Base-by-base conservation (phyloP, 1,140 invertebrate species). In the Drosophila ogumai region DNA sequence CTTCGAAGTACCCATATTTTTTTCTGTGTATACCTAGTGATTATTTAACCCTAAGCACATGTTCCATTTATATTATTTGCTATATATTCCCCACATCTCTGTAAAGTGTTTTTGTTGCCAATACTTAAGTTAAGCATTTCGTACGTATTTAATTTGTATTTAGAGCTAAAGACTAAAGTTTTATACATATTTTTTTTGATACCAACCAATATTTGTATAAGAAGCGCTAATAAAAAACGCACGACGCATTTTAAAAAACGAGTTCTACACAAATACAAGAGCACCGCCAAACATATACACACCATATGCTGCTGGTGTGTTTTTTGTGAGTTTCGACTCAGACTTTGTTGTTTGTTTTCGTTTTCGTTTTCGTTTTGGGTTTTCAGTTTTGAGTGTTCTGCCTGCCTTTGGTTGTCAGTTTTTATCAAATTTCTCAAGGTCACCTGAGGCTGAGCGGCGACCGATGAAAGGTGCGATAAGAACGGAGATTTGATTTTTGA, bases 231-330 rank as follows among this genome's bases (percentile, higher is more conserved):
- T 63, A 79, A 85, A 82, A 73, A 81, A 79, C 79, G 66, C 79
- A 79, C 82, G 66, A 86, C 84, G 79, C 79, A 86, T 87, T 82
- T 73, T 43, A 73, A 81, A 82, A 87, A 87, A 72, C 82, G 57
- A 80, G 82, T 87, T 87, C 81, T 71, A 73, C 63, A 34, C 56
- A 75, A 49, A 66, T 28, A 73, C 40, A 47, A 13, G 36, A 28
- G 47, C 36, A 65, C 6, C 38, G 40, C 9, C 41, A 28, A 12
- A 50, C 31, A 50, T 38, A 68, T 32, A 49, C 28, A 43, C 6
- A 55, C 9, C 36, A 44, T 63, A 64, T 68, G 50, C 31, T 72
- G 43, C 49, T 32, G 49, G 19, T 8, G 34, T 12, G 4, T 32
- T 19, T 32, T 57, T 41, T 59, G 40, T 64, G 17, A 15, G 44